Evolutionary conservation across 35 echinoderm and acorn worm genomes (phyloP), one percentile per base, ranked within the genome.

Genomic region (Ophioderma brevispina): DNA sequence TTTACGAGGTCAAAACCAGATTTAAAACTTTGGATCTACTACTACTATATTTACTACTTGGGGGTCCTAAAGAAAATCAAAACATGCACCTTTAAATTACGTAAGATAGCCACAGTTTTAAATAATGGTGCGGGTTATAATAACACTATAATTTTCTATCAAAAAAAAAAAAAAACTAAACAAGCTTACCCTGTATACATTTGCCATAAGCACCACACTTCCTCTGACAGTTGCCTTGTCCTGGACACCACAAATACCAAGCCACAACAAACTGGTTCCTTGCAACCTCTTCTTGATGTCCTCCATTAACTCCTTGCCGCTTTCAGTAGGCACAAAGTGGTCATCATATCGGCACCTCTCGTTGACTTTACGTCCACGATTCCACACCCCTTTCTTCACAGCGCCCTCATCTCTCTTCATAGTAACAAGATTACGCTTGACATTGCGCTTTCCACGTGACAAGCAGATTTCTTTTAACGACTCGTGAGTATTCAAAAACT

Each of bases 221-320:
- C 50, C 92, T 37, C 21, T 25, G 56, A 36, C 92, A 94, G 14
- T 94, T 94, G 8, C 92, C 92, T 36, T 94, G 82, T 79, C 92
- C 92, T 38, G 92, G 87, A 81, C 92, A 94, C 80, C 80, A 94
- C 19, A 94, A 36, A 40, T 94, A 94, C 92, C 92, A 94, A 14
- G 81, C 82, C 21, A 94, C 92, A 15, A 90, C 92, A 79, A 86
- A 94, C 87, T 85, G 39, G 31, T 90, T 80, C 41, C 76, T 89
- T 43, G 17, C 23, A 30, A 70, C 1, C 28, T 70, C 10, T 36
- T 63, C 52, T 86, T 86, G 33, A 81, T 77, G 31, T 46, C 76
- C 80, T 59, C 77, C 8, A 88, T 89, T 31, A 77, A 31, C 42
- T 90, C 39, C 33, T 55, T 55, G 39, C 25, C 36, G 25, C 90